Evolutionary conservation across 2,797 vertebrate species (phyloP), one percentile per base, ranked within the genome.

Genomic region (Eulemur albifrons): DNA sequence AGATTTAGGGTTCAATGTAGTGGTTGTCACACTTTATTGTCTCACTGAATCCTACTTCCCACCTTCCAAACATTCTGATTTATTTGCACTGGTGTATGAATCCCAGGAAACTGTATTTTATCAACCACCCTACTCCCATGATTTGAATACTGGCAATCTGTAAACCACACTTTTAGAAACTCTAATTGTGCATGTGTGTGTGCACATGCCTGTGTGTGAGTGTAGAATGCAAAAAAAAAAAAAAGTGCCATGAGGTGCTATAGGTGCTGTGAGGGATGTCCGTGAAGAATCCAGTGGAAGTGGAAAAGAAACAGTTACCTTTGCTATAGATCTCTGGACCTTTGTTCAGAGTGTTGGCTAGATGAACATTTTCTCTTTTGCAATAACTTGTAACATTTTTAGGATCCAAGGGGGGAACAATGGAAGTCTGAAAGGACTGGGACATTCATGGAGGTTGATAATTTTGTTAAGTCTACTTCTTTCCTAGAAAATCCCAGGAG

Each of bases 401-500:
- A 69, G 43, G 50, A 84, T 57, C 20, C 14, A 48, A n/a, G 10
- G 57, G 81, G 50, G 21, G 54, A 89, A 20, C n/a, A 69, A 38
- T 4, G 92, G 11, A 92, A 81, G 30, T 86, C 30, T 67, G 40
- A 88, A 77, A 80, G 59, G 8, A 82, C 32, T 32, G 79, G 67
- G 9, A 25, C 70, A 80, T 69, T 4, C 15, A n/a, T 50, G 45
- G 50, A 90, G 18, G 5, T 73, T 72, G 43, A n/a, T 30, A 61
- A 38, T 94, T 94, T 88, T 93, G 32, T 65, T 52, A 85, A 81
- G 35, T 8, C 38, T 86, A 85, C 21, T 61, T 95, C 43, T 89
- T 95, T 61, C 67, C 85, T 93, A 72, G 84, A 86, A 95, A 72
- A 77, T 93, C 21, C 13, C 76, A 81, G 61, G 63, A 95, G 72